phyloP scores from a whole-genome alignment of 1,140 invertebrate species.

The Plectus sambesii region DNA sequence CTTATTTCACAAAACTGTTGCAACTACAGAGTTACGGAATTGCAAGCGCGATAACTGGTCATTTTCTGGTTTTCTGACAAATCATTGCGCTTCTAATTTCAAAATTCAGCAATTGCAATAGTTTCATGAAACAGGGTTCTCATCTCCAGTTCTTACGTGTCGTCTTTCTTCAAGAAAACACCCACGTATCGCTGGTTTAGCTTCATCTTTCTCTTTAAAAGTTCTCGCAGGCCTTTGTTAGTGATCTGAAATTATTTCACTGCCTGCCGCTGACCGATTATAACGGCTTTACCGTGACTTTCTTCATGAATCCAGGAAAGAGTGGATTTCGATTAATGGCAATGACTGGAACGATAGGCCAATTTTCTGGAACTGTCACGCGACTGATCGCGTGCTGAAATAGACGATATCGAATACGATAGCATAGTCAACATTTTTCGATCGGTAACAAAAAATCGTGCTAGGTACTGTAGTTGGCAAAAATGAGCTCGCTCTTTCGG shows the following conservation, averaged over 20 bases:
- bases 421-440: no score
- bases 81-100: no score
- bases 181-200: conserved; percentile 94
- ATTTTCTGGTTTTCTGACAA: no score
- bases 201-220: conserved; percentile 83
- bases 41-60: conserved; percentile 1
- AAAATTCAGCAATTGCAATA: background rate
- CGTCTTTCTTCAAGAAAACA: conserved; percentile 84
- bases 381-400: no score
- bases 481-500: no score
- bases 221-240: conserved; percentile 71
- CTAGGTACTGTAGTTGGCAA: no score
- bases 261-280: no score
- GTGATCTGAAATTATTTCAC: conserved; percentile 49
- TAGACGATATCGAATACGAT: no score
- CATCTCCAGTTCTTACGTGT: conserved; percentile 58
- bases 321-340: conserved; percentile 85
- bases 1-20: no score
- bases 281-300: conserved; percentile 64
- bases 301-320: conserved; percentile 94
- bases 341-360: conserved; percentile 86
- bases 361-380: conserved; percentile 89
- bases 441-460: no score
- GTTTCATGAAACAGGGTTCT: conserved; percentile 20
- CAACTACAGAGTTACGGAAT: conserved; percentile 20